A percentile compares a stretch with the other conserved stretches of the same genome.
Evolutionary conservation across 2,888 invertebrate species (phyloP).

Genomic region (Fragum fragum): DNA sequence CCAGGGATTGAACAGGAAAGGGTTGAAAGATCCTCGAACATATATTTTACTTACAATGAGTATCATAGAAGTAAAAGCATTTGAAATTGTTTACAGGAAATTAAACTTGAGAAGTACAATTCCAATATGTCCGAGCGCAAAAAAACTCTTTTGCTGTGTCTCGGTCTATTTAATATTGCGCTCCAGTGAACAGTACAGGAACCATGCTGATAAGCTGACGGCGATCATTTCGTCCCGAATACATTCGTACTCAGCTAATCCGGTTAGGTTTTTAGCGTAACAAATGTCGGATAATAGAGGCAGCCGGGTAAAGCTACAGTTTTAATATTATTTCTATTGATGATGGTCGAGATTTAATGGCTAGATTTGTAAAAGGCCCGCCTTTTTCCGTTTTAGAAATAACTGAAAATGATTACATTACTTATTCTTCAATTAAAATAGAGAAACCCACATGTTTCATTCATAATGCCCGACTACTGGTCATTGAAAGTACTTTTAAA

Average conservation of each 20-base stretch:
- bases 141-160: not conserved
- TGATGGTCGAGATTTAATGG: not conserved
- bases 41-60: no score
- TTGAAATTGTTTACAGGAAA: no score
- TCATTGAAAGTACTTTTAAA: not conserved
- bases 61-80: no score
- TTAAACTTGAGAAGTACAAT: no score
- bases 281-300: constrained; percentile 13
- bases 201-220: constrained; percentile 13
- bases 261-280: constrained; percentile 22
- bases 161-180: constrained; percentile 14
- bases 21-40: no score
- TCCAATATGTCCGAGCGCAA: no score
- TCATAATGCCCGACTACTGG: not conserved
- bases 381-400: not conserved
- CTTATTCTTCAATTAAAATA: not conserved
- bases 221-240: constrained; percentile 14
- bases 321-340: constrained; percentile 15
- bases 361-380: constrained; percentile 10
- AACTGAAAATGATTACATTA: constrained; percentile 3
- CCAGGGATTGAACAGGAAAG: no score
- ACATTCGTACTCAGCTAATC: constrained; percentile 23
- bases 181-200: constrained; percentile 13
- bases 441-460: not conserved
- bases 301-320: constrained; percentile 3